Conservation (phyloP, 92 coral and sea anemone genomes). For the Porites cylindrica region DNA sequence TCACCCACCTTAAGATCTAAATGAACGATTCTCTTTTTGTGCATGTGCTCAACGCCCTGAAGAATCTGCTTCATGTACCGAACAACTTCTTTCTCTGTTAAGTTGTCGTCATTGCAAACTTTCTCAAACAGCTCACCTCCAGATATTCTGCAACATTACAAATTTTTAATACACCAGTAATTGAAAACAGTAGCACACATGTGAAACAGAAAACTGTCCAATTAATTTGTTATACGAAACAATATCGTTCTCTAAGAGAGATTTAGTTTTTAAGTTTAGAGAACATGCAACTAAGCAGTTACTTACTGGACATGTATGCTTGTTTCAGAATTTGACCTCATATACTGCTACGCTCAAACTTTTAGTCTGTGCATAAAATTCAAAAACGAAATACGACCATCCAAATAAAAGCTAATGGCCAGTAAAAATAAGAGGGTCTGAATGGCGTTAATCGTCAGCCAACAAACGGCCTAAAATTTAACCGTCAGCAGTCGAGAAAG, state of each 20-base stretch:
- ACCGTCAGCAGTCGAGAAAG: too few relatives aligned
- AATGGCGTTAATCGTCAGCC: background rate
- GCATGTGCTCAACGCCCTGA: slow-evolving; percentile 99
- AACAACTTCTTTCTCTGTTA: slow-evolving; percentile 94
- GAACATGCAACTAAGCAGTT: too few relatives aligned
- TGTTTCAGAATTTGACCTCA: background rate
- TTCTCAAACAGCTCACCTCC: slow-evolving; percentile 99
- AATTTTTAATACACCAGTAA: too few relatives aligned
- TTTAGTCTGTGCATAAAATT: background rate
- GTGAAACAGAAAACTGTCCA: too few relatives aligned
- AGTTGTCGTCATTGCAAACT: slow-evolving; percentile 92
- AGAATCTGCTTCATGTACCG: slow-evolving; percentile 95
- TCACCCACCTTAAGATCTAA: slow-evolving; percentile 89
- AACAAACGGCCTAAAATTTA: too few relatives aligned
- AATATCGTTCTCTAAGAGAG: too few relatives aligned
- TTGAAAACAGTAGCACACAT: too few relatives aligned
- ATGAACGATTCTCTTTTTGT: slow-evolving; percentile 88
- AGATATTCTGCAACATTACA: slow-evolving; percentile 12
- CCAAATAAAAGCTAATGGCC: background rate
- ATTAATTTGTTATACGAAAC: too few relatives aligned
- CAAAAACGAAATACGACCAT: background rate
- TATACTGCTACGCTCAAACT: background rate
- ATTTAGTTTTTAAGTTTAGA: too few relatives aligned
- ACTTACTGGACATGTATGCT: too few relatives aligned
- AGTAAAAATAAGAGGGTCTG: background rate